Conservation (phyloP, 2,888 invertebrate species). For the Stenoptilia bipunctidactyla region DNA sequence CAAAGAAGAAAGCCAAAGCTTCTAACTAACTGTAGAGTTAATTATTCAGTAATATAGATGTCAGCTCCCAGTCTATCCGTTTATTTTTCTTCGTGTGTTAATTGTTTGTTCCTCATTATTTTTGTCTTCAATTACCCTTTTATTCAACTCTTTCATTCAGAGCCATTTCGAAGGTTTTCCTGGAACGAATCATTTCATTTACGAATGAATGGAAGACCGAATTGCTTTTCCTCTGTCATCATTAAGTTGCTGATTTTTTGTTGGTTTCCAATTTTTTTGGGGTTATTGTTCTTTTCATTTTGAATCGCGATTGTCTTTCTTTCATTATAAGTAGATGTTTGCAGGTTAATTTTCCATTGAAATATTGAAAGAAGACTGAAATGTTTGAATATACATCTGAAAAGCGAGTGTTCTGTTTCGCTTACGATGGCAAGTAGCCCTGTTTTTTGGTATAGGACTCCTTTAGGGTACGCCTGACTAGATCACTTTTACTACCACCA, state of each 20-base stretch:
- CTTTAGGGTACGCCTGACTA: no score
- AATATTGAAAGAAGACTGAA: no score
- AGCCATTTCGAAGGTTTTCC: conserved; percentile 48
- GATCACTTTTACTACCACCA: no score
- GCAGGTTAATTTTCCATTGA: neutral
- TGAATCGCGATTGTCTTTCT: neutral
- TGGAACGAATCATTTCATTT: neutral
- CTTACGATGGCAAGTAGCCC: no score
- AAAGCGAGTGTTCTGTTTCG: no score
- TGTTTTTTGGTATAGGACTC: no score
- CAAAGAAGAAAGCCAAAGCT: no score
- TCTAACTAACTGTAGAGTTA: no score
- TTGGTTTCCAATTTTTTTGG: neutral
- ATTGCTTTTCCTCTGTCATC: conserved; percentile 1
- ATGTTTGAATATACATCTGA: no score
- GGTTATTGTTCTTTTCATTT: neutral
- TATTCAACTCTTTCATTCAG: conserved; percentile 55
- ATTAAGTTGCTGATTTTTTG: conserved; percentile 3
- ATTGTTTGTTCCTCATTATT: conserved; percentile 69
- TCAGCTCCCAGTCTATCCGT: neutral
- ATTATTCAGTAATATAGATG: no score
- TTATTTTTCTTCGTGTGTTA: conserved; percentile 41
- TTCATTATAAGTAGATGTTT: neutral
- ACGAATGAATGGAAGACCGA: neutral
- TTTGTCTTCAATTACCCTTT: conserved; percentile 68